phyloP scores from a whole-genome alignment of 2,888 invertebrate species.

The Hydrotaea cyrtoneurina region DNA sequence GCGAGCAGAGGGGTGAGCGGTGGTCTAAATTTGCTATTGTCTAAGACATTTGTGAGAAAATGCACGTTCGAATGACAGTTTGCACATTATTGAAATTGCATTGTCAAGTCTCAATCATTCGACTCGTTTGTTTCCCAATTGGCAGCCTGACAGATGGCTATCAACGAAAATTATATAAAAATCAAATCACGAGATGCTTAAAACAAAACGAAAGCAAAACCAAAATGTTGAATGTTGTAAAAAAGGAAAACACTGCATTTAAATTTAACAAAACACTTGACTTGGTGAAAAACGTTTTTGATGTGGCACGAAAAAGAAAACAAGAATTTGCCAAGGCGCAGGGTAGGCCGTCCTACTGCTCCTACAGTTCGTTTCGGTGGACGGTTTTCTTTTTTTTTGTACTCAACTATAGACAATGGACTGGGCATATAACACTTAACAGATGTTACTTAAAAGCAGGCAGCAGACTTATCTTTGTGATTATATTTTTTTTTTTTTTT shows the following conservation, averaged over 20 bases:
- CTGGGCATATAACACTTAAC: constrained; percentile 75
- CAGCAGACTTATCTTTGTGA: background rate
- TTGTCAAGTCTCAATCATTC: background rate
- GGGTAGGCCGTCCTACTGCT: constrained; percentile 16
- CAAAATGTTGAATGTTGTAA: too few species aligned
- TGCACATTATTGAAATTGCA: constrained; percentile 11
- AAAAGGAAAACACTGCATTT: too few species aligned
- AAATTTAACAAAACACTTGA: constrained; percentile 42
- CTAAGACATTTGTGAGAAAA: constrained; percentile 10
- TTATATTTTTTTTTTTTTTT: constrained; percentile 5
- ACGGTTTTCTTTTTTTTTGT: constrained; percentile 18
- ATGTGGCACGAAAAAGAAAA: background rate
- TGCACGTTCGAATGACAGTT: background rate
- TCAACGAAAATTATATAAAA: constrained; percentile 35
- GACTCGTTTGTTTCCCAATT: constrained; percentile 11
- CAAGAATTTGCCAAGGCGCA: constrained; percentile 8
- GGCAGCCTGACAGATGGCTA: constrained; percentile 52
- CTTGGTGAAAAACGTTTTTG: constrained; percentile 32
- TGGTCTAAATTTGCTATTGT: background rate
- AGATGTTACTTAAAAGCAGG: constrained; percentile 72
- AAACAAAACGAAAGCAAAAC: constrained; percentile 25
- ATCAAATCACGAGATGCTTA: constrained; percentile 51
- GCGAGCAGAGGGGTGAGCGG: constrained; percentile 1
- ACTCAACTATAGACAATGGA: constrained; percentile 35
- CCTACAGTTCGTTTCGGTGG: constrained; percentile 27